Base-by-base conservation (phyloP, 1,140 invertebrate species). In the Hesperophylax magnus region DNA sequence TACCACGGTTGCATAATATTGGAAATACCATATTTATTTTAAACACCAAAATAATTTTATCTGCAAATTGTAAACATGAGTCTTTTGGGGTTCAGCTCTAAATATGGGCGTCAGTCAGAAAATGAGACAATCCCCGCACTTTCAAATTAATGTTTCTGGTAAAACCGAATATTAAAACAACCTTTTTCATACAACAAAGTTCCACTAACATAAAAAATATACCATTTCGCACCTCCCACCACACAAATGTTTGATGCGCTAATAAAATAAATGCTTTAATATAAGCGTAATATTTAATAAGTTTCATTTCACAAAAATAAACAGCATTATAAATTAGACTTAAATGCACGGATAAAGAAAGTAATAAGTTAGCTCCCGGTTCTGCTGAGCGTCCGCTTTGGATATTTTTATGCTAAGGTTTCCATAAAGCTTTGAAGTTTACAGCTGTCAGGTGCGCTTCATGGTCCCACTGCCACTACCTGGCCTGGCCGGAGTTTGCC, bases 361-460 rank as follows among this genome's bases (percentile, higher is more conserved):
- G 11, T 47, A 47, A 14, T 47, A 47, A 47, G 39, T 47, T 47
- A 47, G 24, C 18, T 58, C 17, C 56, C 20, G 17, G 22, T 22
- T 34, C 14, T 15, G 17, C 39, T 58, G 54, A 17, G 14, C 76
- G 20, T 78, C 76, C 11, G 77, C 52, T 53, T 11, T 14, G 67
- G 54, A 79, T 79, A 79, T 79, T 79, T 72, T 79, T 79, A 72
- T 71, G 58, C 78, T 67, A 60, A 53, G 14, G 72, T 79, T 72
- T 79, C 52, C 78, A 79, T 79, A 79, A 79, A 79, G 53, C 67
- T n/a, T 52, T 24, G 56, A 72, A 79, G 52, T 79, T 79, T 79
- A 79, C 52, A 58, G 58, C 27, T 79, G 78, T 72, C 78, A 79
- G 78, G 78, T 79, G 78, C 60, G 78, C 60, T 79, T 79, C 78